These are phyloP conservation scores for Chromis chromis DNA, from an alignment of 2,797 vertebrate genomes.

Conservation along the genomic window DNA sequence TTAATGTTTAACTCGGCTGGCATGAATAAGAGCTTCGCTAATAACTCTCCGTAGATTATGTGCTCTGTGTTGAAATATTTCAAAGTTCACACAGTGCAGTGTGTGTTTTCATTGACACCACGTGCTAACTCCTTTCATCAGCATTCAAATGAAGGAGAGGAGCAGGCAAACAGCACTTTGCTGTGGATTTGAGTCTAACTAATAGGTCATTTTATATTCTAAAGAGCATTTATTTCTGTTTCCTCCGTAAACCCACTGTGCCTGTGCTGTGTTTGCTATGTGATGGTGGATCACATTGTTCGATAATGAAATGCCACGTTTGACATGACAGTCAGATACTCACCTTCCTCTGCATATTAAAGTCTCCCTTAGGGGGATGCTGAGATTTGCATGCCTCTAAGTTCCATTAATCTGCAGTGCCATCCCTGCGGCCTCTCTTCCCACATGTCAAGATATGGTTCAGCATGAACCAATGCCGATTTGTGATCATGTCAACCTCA, in stretches of 20 bases:
- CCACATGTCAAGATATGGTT: slow-evolving; percentile 1
- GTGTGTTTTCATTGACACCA: slow-evolving; percentile 16
- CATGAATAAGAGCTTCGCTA: slow-evolving; percentile 20
- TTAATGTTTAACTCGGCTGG: slow-evolving; percentile 33
- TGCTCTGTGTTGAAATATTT: slow-evolving; percentile 26
- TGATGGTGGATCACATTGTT: not conserved
- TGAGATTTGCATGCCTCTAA: slow-evolving; percentile 5
- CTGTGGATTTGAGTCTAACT: slow-evolving; percentile 13
- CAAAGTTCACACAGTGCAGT: not conserved
- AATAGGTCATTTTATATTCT: slow-evolving; percentile 36
- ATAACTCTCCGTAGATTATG: slow-evolving; percentile 21
- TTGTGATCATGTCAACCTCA: not conserved
- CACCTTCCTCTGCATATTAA: slow-evolving; percentile 17
- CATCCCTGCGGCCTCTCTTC: not conserved
- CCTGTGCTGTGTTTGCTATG: not conserved
- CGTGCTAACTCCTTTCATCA: slow-evolving; percentile 3
- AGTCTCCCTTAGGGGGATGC: not conserved
- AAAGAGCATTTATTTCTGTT: slow-evolving; percentile 18
- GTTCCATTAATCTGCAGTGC: slow-evolving; percentile 3
- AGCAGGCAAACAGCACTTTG: slow-evolving; percentile 4
- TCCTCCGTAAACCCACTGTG: not conserved
- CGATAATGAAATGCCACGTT: slow-evolving; percentile 5
- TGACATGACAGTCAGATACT: slow-evolving; percentile 5
- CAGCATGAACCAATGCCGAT: not conserved
- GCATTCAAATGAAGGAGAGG: slow-evolving; percentile 12